Conservation (phyloP, 2,888 invertebrate genomes). For the Gortyna flavago region DNA sequence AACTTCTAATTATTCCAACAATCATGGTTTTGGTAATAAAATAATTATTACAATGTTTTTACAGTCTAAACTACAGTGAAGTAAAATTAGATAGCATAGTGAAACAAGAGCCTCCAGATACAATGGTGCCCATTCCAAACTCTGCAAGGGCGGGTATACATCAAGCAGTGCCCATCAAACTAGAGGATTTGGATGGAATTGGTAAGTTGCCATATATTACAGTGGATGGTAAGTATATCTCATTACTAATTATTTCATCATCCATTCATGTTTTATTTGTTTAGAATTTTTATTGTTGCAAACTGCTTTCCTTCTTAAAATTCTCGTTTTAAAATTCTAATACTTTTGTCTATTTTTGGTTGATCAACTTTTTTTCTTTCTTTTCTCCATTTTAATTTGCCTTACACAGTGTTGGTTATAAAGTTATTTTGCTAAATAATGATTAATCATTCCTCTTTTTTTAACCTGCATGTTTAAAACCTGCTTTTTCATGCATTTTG, state of each 20-base stretch:
- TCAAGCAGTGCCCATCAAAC: slow-evolving; percentile 85
- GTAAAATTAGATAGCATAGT: slow-evolving; percentile 78
- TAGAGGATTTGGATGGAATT: slow-evolving; percentile 88
- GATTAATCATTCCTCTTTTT: not conserved
- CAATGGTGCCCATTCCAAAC: slow-evolving; percentile 70
- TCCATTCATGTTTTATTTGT: slow-evolving; percentile 9
- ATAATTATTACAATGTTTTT: slow-evolving; percentile 42
- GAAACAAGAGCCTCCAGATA: slow-evolving; percentile 83
- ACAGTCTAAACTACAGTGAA: slow-evolving; percentile 77
- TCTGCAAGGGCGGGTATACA: slow-evolving; percentile 69
- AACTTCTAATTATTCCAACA: not conserved
- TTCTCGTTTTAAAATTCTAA: not conserved
- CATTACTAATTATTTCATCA: slow-evolving; percentile 25
- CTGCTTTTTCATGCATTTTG: slow-evolving; percentile 11
- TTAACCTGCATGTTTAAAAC: not conserved
- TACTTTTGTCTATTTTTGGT: not conserved
- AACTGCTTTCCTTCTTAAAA: not conserved
- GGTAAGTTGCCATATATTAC: slow-evolving; percentile 73
- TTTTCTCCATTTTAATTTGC: not conserved
- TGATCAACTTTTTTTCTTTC: not conserved
- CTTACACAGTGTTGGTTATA: not conserved
- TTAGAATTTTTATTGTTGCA: not conserved
- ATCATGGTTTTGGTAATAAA: not conserved
- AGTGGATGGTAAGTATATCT: slow-evolving; percentile 50
- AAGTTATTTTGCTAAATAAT: not conserved